These are phyloP conservation scores for Sinelater perroti DNA, from an alignment of 2,888 invertebrate species.

Conservation along the genomic window DNA sequence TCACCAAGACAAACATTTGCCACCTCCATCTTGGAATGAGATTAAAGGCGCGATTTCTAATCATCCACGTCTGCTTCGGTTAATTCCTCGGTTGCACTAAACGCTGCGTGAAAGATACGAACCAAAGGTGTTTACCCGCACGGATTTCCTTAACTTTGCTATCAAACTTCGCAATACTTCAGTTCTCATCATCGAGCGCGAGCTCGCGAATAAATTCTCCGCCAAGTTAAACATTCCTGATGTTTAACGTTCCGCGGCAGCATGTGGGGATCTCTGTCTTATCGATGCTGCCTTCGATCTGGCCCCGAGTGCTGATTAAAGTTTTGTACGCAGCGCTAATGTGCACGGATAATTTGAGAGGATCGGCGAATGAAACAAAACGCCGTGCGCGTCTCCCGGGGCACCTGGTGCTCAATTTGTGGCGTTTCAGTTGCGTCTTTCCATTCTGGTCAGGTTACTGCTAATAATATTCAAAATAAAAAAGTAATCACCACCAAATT, in stretches of 20 bases:
- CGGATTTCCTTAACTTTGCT: slow-evolving; percentile 58
- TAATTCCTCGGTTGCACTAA: slow-evolving; percentile 54
- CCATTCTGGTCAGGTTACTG: too few relatives aligned
- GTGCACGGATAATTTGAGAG: too few relatives aligned
- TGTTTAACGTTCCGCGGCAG: slow-evolving; percentile 22
- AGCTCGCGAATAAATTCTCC: slow-evolving; percentile 28
- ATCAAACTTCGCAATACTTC: slow-evolving; percentile 57
- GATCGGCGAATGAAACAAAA: too few relatives aligned
- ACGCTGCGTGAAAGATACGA: slow-evolving; percentile 59
- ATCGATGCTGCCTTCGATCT: slow-evolving; percentile 3
- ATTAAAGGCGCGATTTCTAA: slow-evolving; percentile 39
- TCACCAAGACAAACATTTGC: slow-evolving; percentile 36
- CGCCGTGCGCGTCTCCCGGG: too few relatives aligned
- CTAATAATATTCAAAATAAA: too few relatives aligned
- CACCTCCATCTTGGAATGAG: slow-evolving; percentile 38
- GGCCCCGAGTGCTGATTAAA: too few relatives aligned
- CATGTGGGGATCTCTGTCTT: slow-evolving; percentile 23
- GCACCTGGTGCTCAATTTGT: too few relatives aligned
- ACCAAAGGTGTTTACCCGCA: slow-evolving; percentile 58
- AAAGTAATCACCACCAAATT: too few relatives aligned
- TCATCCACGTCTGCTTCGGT: slow-evolving; percentile 54
- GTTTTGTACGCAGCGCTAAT: too few relatives aligned
- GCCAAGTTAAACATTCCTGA: slow-evolving; percentile 31
- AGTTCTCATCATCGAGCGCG: slow-evolving; percentile 49
- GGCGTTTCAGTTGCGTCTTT: too few relatives aligned